These are phyloP conservation scores for Lepisosteus osseus DNA, from an alignment of 2,113 vertebrate genomes.

Conservation along the genomic window DNA sequence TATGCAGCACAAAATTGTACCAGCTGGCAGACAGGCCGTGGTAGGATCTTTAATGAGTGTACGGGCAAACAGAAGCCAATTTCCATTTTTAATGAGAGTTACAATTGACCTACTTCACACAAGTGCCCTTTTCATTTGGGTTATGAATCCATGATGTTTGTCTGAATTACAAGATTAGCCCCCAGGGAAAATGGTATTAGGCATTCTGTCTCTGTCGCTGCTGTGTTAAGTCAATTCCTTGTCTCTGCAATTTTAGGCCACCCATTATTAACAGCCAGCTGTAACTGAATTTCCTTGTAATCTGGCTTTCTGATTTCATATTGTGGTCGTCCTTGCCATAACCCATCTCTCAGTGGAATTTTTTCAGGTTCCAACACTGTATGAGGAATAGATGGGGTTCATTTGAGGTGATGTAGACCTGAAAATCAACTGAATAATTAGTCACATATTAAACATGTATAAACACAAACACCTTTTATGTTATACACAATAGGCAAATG, in stretches of 20 bases:
- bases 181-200: background rate
- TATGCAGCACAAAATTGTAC: background rate
- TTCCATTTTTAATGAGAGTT: conserved; percentile 22
- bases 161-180: conserved; percentile 8
- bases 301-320: conserved; percentile 35
- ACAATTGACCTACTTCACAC: conserved; percentile 51
- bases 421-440: too few relatives aligned
- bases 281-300: conserved; percentile 21
- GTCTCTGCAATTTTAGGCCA: conserved; percentile 42
- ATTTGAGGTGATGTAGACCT: too few relatives aligned
- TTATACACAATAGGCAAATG: too few relatives aligned
- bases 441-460: too few relatives aligned
- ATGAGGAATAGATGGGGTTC: too few relatives aligned
- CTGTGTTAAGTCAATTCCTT: conserved; percentile 13
- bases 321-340: background rate
- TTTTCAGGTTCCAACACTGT: too few relatives aligned
- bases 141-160: conserved; percentile 27
- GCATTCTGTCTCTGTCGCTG: background rate
- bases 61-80: background rate
- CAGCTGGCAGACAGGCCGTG: conserved; percentile 1
- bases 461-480: too few relatives aligned
- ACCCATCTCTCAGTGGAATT: too few relatives aligned
- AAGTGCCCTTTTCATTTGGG: conserved; percentile 35
- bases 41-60: background rate
- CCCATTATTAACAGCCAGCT: conserved; percentile 35